Evolutionary conservation across 2,113 vertebrate genomes (phyloP).

Genomic region (Eublepharis macularius): DNA sequence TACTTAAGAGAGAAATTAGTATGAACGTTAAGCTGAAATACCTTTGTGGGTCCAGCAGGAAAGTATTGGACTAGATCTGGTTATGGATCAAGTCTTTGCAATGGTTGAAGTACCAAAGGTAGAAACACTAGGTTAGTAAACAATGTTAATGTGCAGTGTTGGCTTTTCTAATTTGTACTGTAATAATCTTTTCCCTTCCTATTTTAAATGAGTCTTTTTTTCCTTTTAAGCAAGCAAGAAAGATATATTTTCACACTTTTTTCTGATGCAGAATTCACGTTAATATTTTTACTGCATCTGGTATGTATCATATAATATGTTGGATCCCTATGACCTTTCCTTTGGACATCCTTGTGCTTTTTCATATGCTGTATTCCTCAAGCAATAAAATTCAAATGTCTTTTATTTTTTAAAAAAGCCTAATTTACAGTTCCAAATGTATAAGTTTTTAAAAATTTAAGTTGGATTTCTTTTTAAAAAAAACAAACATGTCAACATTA

Average conservation of each 20-base stretch:
- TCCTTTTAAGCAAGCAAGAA: constrained; percentile 71
- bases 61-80: constrained; percentile 61
- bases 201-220: constrained; percentile 73
- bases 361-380: constrained; percentile 95
- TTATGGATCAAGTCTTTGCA: constrained; percentile 66
- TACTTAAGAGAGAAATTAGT: constrained; percentile 56
- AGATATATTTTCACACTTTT: constrained; percentile 74
- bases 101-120: constrained; percentile 83
- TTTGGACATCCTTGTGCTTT: constrained; percentile 87
- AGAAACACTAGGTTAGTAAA: constrained; percentile 77
- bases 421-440: neutral
- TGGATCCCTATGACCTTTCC: constrained; percentile 84
- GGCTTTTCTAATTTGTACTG: constrained; percentile 82
- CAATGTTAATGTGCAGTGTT: constrained; percentile 75
- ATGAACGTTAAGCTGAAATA: constrained; percentile 57
- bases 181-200: constrained; percentile 76
- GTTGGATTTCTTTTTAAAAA: neutral
- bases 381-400: constrained; percentile 97
- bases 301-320: constrained; percentile 82
- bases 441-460: neutral
- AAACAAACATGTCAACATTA: neutral
- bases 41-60: constrained; percentile 45
- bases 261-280: constrained; percentile 84
- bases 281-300: constrained; percentile 87
- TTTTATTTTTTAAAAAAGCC: constrained; percentile 57